Evolutionary conservation across 2,797 vertebrate genomes (phyloP).

Genomic region (Myiotriccus ornatus): DNA sequence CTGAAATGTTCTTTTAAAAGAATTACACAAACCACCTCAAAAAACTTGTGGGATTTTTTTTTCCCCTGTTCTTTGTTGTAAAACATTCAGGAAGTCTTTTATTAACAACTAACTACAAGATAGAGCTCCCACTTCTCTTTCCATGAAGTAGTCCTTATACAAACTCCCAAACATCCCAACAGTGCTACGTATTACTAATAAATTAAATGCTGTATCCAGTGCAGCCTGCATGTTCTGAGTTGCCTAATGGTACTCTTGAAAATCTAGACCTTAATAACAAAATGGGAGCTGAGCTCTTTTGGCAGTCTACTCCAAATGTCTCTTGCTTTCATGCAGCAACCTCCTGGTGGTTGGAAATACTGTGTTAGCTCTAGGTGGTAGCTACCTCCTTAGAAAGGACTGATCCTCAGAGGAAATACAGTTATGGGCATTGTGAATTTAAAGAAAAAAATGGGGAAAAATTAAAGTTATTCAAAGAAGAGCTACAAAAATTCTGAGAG

Average conservation of each 20-base stretch:
- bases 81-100: neutral
- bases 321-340: neutral
- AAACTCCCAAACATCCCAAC: neutral
- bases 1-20: neutral
- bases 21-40: neutral
- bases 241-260: neutral
- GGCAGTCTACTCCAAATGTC: rapidly evolving
- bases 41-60: neutral
- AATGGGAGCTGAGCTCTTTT: neutral
- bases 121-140: neutral
- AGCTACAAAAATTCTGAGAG: neutral
- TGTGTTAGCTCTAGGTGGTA: neutral
- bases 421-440: neutral
- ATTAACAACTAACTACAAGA: neutral
- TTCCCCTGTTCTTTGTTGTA: neutral
- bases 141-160: neutral
- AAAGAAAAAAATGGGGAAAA: neutral
- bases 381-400: neutral
- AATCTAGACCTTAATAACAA: neutral
- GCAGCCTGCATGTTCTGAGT: neutral
- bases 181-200: neutral
- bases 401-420: neutral
- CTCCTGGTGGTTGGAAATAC: neutral
- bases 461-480: neutral
- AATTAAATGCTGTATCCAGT: neutral